Evolutionary conservation across 2,888 invertebrate genomes (phyloP), one percentile per base, ranked within the genome.

Genomic region (Tiphia femorata): DNA sequence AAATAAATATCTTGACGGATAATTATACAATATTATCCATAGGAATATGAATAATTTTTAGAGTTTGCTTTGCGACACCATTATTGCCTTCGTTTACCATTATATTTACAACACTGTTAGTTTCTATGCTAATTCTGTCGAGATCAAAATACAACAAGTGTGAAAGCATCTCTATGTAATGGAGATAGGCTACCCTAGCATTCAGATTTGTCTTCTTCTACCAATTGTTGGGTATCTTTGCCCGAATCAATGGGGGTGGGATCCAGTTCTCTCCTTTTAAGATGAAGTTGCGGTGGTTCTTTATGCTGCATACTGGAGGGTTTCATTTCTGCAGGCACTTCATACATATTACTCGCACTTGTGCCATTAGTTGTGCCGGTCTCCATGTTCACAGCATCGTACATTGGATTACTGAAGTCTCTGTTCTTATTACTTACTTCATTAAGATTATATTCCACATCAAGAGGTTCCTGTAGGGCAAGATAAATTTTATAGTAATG

Each of bases 361-460:
- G 89, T 90, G 63, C 87, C 88, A 66, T 88, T 84, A 47, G 84
- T 85, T 23, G 87, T 84, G 67, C 88, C 88, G 19, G 86, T 84
- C 47, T 88, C 88, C 64, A 90, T 86, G 68, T 91, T 91, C 50
- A 92, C 92, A 42, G 95, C 95, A 79, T 98, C 98, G 84, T 98
- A 98, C 94, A 98, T 97, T 42, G 98, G 98, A 86, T 98, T 98
- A 78, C 95, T 93, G 86, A 98, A 98, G 85, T 98, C 97, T 48
- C 97, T 87, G 54, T 91, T 91, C 84, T 94, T 95, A 70, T 90
- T 88, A 70, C 87, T 87, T 2, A 92, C 88, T 62, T 94, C 92
- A 75, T 92, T 92, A 74, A 95, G 84, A 76, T 89, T 91, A 84
- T 94, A 94, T 56, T 92, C 93, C 33, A 90, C 90, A 77, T 93